phyloP scores from a whole-genome alignment of 1,140 invertebrate genomes.

The Temnothorax curvispinosus region DNA sequence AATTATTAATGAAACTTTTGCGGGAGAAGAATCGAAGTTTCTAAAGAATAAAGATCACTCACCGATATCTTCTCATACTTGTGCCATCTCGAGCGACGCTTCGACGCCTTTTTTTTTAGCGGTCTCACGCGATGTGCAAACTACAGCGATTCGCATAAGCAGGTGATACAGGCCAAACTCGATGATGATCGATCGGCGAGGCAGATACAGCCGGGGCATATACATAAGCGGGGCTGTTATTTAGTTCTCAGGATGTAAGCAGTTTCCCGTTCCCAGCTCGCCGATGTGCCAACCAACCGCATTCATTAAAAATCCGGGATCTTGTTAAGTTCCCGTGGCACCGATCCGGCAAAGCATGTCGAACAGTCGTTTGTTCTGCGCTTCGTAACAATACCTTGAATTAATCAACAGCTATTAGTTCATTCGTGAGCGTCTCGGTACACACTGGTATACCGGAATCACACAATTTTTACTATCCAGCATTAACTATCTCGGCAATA shows the following conservation, averaged over 20 bases:
- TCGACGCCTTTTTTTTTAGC: conserved; percentile 5
- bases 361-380: conserved; percentile 61
- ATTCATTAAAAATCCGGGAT: conserved; percentile 76
- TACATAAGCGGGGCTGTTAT: conserved; percentile 72
- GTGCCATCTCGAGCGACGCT: not conserved
- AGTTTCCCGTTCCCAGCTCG: conserved; percentile 75
- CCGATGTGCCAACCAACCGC: conserved; percentile 74
- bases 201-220: conserved; percentile 61
- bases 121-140: conserved; percentile 36
- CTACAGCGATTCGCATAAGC: conserved; percentile 36
- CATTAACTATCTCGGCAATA: conserved; percentile 16
- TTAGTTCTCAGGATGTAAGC: conserved; percentile 73
- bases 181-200: conserved; percentile 69
- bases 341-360: conserved; percentile 71
- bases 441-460: conserved; percentile 1
- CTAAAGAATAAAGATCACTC: not conserved
- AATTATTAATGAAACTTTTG: not conserved
- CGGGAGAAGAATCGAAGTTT: not conserved
- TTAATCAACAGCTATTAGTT: conserved; percentile 35
- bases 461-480: conserved; percentile 8
- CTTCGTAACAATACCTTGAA: conserved; percentile 63
- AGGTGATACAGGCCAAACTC: conserved; percentile 57
- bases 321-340: conserved; percentile 76
- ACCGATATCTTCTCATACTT: not conserved
- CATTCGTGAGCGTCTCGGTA: conserved; percentile 15